A percentile compares a stretch with the other conserved stretches of the same genome.
These are phyloP conservation scores for Poecilia picta DNA, from an alignment of 2,797 vertebrate species.

Conservation along the genomic window DNA sequence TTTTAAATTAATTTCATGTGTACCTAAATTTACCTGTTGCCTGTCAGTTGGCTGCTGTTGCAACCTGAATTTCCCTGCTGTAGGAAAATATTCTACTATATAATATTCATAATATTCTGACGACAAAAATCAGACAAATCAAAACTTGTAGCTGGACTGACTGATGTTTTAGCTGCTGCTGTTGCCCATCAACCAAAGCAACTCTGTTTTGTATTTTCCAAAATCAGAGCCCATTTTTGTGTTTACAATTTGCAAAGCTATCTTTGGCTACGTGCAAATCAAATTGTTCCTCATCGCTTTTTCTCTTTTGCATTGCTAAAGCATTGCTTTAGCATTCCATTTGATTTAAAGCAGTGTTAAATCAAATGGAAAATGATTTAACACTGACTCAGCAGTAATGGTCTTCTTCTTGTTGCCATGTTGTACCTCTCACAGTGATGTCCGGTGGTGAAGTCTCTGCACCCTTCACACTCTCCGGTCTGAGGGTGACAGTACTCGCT, in stretches of 20 bases:
- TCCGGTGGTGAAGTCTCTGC: conserved; percentile 88
- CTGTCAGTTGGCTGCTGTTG: no score
- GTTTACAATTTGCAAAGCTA: not conserved
- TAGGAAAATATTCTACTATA: no score
- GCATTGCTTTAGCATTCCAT: no score
- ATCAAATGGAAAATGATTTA: not conserved
- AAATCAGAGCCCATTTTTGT: not conserved
- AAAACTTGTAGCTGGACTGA: not conserved
- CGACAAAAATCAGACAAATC: no score
- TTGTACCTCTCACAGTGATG: conserved; percentile 91
- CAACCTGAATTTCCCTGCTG: no score
- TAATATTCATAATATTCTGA: not conserved
- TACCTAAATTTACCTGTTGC: no score
- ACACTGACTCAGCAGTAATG: not conserved
- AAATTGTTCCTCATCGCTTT: not conserved
- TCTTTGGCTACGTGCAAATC: not conserved
- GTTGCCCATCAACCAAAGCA: not conserved
- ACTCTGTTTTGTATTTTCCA: not conserved
- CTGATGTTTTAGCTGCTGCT: not conserved
- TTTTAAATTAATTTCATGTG: no score
- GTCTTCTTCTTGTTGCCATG: not conserved
- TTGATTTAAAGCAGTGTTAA: no score
- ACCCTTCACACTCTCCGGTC: conserved; percentile 90
- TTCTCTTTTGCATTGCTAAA: not conserved
- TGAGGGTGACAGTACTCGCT: conserved; percentile 86